Evolutionary conservation across 2,888 invertebrate genomes (phyloP).

Genomic region (Orgyia antiqua): DNA sequence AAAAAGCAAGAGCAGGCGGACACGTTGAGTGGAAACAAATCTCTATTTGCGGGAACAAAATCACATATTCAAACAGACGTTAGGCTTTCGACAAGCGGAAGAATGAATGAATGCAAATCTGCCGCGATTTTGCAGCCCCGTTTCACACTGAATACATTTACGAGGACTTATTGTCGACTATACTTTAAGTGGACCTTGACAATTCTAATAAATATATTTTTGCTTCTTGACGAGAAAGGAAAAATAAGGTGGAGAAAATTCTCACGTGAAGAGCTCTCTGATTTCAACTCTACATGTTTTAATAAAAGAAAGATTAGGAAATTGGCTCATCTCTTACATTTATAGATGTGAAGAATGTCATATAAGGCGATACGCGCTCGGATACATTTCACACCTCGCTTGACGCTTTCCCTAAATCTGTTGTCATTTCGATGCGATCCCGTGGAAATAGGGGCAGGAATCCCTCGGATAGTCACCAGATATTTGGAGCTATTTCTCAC

Average conservation of each 20-base stretch:
- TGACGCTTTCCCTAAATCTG: constrained; percentile 74
- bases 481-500: constrained; percentile 72
- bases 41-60: constrained; percentile 39
- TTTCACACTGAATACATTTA: constrained; percentile 32
- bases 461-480: constrained; percentile 66
- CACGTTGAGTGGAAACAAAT: constrained; percentile 36
- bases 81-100: constrained; percentile 42
- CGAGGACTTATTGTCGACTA: constrained; percentile 22
- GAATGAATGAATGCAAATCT: constrained; percentile 51
- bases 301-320: constrained; percentile 68
- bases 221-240: constrained; percentile 3
- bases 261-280: constrained; percentile 21
- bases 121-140: constrained; percentile 31
- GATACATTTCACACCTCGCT: constrained; percentile 76
- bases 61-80: constrained; percentile 62
- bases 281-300: constrained; percentile 56
- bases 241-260: constrained; percentile 9
- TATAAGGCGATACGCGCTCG: constrained; percentile 65
- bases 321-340: constrained; percentile 61
- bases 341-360: constrained; percentile 71
- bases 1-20: no score
- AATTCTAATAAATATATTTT: constrained; percentile 17
- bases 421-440: constrained; percentile 73
- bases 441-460: constrained; percentile 65
- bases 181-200: constrained; percentile 12